These are phyloP conservation scores for Sipha flava DNA, from an alignment of 1,140 invertebrate genomes.

Conservation along the genomic window DNA sequence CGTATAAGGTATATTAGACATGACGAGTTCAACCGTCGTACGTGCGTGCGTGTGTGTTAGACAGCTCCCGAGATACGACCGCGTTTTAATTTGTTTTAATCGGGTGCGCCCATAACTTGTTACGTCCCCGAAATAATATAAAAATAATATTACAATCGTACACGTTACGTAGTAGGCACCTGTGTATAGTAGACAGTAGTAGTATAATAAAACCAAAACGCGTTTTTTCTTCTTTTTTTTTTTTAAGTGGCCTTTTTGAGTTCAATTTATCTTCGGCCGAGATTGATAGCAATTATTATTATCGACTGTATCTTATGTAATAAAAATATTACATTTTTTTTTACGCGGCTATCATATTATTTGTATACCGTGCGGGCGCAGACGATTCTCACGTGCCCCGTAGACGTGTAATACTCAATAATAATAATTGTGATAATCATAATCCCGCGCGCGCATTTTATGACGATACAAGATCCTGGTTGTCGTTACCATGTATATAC, in stretches of 20 bases:
- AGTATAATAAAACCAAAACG: not conserved
- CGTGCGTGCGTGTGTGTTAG: not conserved
- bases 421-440: not conserved
- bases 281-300: not conserved
- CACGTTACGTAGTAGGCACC: not conserved
- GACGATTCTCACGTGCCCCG: too few species aligned
- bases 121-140: conserved; percentile 1
- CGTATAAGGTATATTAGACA: too few species aligned
- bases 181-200: too few species aligned
- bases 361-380: not conserved
- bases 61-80: conserved; percentile 17
- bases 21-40: not conserved
- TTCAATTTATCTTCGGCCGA: not conserved
- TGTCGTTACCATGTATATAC: not conserved
- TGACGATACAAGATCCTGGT: not conserved
- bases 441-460: not conserved
- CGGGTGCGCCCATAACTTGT: conserved; percentile 12
- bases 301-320: not conserved
- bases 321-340: not conserved
- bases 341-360: not conserved
- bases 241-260: not conserved
- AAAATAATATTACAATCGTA: not conserved
- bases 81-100: conserved; percentile 27
- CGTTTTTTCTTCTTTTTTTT: not conserved
- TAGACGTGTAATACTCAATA: not conserved